phyloP scores from a whole-genome alignment of 2,113 vertebrate species.

The Microtus montanus region DNA sequence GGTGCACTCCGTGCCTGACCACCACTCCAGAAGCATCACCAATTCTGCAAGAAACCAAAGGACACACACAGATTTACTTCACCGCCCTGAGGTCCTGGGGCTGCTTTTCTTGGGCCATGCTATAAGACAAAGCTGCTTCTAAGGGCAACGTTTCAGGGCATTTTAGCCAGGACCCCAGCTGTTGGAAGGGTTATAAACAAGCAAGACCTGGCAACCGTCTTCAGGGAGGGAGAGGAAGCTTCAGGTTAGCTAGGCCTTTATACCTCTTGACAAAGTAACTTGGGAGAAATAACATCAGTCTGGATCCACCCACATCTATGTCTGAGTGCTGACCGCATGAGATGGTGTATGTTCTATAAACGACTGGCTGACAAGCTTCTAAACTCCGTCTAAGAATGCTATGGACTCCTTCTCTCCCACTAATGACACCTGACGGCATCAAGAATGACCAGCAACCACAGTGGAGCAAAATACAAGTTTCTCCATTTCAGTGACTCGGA shows the following conservation, averaged over 20 bases:
- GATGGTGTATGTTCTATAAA: not conserved
- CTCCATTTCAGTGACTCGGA: rapidly evolving
- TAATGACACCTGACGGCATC: rapidly evolving
- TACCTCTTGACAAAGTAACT: not conserved
- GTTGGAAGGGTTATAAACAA: not conserved
- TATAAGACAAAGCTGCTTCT: too few relatives aligned
- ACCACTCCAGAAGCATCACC: conserved; percentile 97
- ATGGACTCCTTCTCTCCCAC: not conserved
- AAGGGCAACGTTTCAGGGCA: not conserved
- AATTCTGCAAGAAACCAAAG: conserved; percentile 89
- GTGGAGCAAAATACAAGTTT: rapidly evolving
- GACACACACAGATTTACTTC: conserved; percentile 11
- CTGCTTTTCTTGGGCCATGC: not conserved
- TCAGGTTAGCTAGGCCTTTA: not conserved
- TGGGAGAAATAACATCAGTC: not conserved
- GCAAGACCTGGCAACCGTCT: not conserved
- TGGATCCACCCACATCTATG: rapidly evolving
- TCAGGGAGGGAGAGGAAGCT: not conserved
- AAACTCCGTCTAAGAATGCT: not conserved
- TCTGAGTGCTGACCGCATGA: not conserved
- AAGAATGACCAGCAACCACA: rapidly evolving
- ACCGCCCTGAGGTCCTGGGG: rapidly evolving
- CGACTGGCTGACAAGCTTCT: not conserved
- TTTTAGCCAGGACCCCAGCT: not conserved
- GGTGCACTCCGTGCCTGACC: conserved; percentile 95